Evolutionary conservation across 2,797 vertebrate species (phyloP).

Genomic region (Enteromius unitaeniatus): DNA sequence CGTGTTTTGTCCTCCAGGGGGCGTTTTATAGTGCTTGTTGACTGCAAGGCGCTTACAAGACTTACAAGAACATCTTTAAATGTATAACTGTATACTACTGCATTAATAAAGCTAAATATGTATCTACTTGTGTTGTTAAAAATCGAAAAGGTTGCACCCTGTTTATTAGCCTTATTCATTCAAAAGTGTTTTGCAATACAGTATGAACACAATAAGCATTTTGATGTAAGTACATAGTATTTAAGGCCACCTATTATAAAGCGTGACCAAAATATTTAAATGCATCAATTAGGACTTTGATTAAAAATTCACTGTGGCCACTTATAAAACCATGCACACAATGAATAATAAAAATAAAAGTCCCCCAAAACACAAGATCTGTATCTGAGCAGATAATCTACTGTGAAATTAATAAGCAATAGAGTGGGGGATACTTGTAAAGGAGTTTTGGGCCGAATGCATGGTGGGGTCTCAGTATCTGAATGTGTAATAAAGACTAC

Average conservation of each 20-base stretch:
- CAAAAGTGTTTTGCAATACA: no score
- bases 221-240: no score
- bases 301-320: slow-evolving; percentile 57
- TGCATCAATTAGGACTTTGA: not conserved
- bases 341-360: slow-evolving; percentile 82
- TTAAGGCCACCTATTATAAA: no score
- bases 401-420: slow-evolving; percentile 83
- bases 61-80: not conserved
- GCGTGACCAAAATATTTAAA: no score
- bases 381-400: slow-evolving; percentile 84
- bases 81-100: not conserved
- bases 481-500: slow-evolving; percentile 75
- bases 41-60: not conserved
- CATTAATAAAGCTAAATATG: not conserved
- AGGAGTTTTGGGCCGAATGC: slow-evolving; percentile 68
- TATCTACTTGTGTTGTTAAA: no score
- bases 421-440: slow-evolving; percentile 78
- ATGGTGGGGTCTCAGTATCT: slow-evolving; percentile 77
- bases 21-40: slow-evolving; percentile 44
- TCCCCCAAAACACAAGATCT: slow-evolving; percentile 76
- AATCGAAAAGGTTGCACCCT: not conserved
- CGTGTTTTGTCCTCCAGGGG: slow-evolving; percentile 51
- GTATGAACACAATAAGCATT: no score
- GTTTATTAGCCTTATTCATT: not conserved
- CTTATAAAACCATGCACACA: slow-evolving; percentile 76